A percentile compares a stretch with the other conserved stretches of the same genome.
Conservation (phyloP, 2,888 invertebrate species). For the Euzophera pinguis region DNA sequence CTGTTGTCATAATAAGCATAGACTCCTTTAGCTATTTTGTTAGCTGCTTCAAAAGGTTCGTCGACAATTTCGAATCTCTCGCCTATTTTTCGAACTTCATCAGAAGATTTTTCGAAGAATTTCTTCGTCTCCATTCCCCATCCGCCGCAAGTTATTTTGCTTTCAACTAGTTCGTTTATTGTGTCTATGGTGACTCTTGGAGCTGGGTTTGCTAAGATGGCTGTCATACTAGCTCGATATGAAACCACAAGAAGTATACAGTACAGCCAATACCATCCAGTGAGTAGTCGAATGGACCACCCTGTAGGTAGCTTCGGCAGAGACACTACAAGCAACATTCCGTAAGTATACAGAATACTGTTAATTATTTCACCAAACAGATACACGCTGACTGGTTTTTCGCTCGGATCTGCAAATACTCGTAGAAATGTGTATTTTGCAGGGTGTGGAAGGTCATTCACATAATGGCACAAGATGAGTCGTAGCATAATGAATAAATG, state of each 20-base stretch:
- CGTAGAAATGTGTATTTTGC: slow-evolving; percentile 21
- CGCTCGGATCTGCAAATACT: slow-evolving; percentile 52
- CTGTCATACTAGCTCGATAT: slow-evolving; percentile 91
- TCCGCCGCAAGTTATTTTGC: slow-evolving; percentile 83
- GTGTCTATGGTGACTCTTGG: slow-evolving; percentile 90
- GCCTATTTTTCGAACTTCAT: slow-evolving; percentile 83
- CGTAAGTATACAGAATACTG: slow-evolving; percentile 88
- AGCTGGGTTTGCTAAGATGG: slow-evolving; percentile 88
- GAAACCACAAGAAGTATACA: slow-evolving; percentile 88
- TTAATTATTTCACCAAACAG: slow-evolving; percentile 86
- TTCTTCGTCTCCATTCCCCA: slow-evolving; percentile 86
- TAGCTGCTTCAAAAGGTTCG: slow-evolving; percentile 82
- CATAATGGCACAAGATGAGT: no score
- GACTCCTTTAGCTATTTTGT: slow-evolving; percentile 83
- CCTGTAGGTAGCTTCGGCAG: slow-evolving; percentile 87
- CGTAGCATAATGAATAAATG: no score
- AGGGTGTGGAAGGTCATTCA: neutral
- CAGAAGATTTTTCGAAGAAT: slow-evolving; percentile 85
- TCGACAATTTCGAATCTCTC: slow-evolving; percentile 82
- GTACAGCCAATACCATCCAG: slow-evolving; percentile 94
- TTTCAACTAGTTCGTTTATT: slow-evolving; percentile 83
- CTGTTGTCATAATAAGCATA: slow-evolving; percentile 91
- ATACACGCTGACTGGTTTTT: slow-evolving; percentile 78
- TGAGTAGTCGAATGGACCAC: slow-evolving; percentile 89
- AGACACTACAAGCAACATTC: slow-evolving; percentile 89